A percentile compares a stretch with the other conserved stretches of the same genome.
These are phyloP conservation scores for Vultur gryphus DNA, from an alignment of 2,797 vertebrate genomes.

Conservation along the genomic window DNA sequence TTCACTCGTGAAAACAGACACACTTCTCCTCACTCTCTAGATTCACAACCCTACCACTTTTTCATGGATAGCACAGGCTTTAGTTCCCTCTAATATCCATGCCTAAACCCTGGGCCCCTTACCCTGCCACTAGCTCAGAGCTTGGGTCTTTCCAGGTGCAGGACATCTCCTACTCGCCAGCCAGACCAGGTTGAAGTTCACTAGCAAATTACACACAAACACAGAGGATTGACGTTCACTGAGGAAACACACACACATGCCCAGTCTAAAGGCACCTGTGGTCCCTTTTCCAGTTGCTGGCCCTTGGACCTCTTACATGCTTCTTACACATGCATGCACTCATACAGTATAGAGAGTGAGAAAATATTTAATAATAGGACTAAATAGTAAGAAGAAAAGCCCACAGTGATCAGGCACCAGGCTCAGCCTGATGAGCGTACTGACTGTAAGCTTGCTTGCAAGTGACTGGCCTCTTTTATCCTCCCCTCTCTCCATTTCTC, in stretches of 20 bases:
- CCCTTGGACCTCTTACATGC: neutral
- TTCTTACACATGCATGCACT: neutral
- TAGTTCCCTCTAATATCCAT: neutral
- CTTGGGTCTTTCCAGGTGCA: neutral
- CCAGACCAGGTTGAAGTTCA: accelerated
- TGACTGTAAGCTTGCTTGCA: neutral
- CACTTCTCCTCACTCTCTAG: neutral
- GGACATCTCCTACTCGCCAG: neutral
- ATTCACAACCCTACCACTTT: neutral
- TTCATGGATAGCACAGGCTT: neutral
- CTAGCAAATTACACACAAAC: accelerated
- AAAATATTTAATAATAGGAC: neutral
- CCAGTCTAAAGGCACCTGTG: neutral
- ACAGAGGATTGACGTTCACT: neutral
- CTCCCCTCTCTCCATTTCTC: neutral
- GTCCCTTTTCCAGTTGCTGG: neutral
- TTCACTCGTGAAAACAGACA: neutral
- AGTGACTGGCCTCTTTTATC: neutral
- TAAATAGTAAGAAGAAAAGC: neutral
- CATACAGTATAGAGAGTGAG: neutral
- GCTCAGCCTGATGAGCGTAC: neutral
- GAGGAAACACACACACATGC: neutral
- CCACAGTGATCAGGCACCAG: neutral
- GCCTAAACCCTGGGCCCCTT: neutral
- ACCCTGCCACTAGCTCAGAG: neutral